These are phyloP conservation scores for Anseranas semipalmata DNA, from an alignment of 2,113 vertebrate species.

Conservation along the genomic window DNA sequence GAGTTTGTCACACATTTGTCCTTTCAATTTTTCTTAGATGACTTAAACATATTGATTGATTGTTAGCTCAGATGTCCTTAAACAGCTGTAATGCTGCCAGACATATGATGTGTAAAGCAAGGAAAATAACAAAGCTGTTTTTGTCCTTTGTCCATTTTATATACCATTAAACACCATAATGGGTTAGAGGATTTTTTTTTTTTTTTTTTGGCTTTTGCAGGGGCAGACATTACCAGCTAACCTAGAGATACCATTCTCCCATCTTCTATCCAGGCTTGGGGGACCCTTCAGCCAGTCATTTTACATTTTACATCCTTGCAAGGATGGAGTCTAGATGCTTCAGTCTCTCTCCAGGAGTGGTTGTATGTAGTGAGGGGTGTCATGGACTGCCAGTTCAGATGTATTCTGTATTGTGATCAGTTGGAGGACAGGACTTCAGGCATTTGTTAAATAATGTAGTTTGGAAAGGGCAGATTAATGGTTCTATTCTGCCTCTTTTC, in stretches of 20 bases:
- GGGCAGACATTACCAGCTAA: not conserved
- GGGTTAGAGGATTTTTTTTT: not conserved
- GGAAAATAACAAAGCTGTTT: not conserved
- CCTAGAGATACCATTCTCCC: not conserved
- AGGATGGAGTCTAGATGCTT: not conserved
- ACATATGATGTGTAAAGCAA: not conserved
- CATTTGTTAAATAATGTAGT: not conserved
- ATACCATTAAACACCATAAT: fast-evolving
- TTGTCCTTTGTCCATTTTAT: not conserved
- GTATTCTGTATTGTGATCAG: not conserved
- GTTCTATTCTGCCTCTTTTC: not conserved
- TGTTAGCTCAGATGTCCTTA: not conserved
- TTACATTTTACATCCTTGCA: not conserved
- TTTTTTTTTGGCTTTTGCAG: not conserved
- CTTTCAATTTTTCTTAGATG: not conserved
- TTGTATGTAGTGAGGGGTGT: not conserved
- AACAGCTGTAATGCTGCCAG: not conserved
- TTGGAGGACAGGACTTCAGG: not conserved
- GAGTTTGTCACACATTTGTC: not conserved
- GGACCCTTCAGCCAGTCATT: not conserved
- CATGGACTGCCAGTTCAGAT: not conserved
- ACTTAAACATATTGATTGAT: not conserved
- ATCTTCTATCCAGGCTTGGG: not conserved
- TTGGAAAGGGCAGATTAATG: not conserved
- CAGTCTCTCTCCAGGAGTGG: not conserved